Evolutionary conservation across 2,797 vertebrate genomes (phyloP).

Genomic region (Sebastes kiyomatsui): DNA sequence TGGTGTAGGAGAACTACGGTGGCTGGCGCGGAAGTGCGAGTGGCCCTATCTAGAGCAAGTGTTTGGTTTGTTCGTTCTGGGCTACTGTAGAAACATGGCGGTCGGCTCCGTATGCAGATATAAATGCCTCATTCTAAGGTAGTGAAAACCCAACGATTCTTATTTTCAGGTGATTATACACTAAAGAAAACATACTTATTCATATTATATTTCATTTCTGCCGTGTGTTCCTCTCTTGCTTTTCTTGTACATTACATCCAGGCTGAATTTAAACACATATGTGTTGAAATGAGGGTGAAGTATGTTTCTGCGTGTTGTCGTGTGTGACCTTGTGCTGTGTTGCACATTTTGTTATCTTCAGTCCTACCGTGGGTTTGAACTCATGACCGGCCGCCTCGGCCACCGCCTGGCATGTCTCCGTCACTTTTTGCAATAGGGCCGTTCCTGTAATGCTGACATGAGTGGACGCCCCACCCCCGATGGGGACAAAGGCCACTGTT

Average conservation of each 20-base stretch:
- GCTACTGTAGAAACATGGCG: no score
- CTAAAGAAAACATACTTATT: no score
- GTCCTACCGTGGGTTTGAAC: slow-evolving; percentile 76
- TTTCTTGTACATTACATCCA: neutral
- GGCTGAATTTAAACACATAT: neutral
- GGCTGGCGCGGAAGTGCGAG: neutral
- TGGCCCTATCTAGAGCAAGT: no score
- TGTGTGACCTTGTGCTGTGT: neutral
- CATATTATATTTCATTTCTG: no score
- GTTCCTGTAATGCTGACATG: slow-evolving; percentile 77
- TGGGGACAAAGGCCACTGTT: slow-evolving; percentile 66
- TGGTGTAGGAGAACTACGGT: neutral
- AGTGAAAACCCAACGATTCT: no score
- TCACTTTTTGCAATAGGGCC: slow-evolving; percentile 71
- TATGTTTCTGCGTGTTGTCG: neutral
- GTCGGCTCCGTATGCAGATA: no score
- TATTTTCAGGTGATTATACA: no score
- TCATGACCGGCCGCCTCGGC: slow-evolving; percentile 62
- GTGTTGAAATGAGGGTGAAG: neutral
- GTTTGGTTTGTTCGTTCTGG: no score
- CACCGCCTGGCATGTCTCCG: slow-evolving; percentile 70
- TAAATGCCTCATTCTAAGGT: no score
- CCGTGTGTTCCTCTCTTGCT: neutral
- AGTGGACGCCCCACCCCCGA: slow-evolving; percentile 45
- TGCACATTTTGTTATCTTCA: neutral